Percentiles rank a stretch among this genome's conserved stretches.
phyloP scores from a whole-genome alignment of 2,888 invertebrate genomes.

The Dione juno region DNA sequence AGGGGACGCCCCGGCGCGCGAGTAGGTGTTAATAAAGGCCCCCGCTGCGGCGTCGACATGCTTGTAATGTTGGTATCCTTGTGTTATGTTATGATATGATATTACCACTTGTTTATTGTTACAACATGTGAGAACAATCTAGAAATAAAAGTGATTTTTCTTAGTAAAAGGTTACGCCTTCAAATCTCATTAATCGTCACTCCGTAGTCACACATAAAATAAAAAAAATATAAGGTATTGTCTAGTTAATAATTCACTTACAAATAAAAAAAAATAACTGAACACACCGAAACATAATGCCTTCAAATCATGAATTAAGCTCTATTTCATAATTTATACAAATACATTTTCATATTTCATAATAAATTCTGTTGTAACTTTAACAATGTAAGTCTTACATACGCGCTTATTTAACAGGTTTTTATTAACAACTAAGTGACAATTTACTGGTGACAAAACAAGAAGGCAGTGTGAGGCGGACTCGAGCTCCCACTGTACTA shows the following conservation, averaged over 20 bases:
- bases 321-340: no score
- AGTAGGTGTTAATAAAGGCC: conserved; percentile 67
- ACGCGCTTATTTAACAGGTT: conserved; percentile 2
- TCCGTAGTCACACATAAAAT: no score
- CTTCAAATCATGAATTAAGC: no score
- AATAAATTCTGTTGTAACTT: conserved; percentile 3
- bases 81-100: not conserved
- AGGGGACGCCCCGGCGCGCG: conserved; percentile 52
- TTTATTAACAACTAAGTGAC: not conserved
- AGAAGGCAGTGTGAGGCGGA: conserved; percentile 20
- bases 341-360: not conserved
- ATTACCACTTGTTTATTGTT: conserved; percentile 13
- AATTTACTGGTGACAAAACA: conserved; percentile 13
- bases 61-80: conserved; percentile 19
- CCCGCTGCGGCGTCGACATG: conserved; percentile 54
- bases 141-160: not conserved
- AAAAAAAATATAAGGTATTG: no score
- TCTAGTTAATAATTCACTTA: no score
- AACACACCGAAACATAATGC: no score
- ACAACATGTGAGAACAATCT: no score
- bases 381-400: not conserved
- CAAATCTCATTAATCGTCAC: not conserved
- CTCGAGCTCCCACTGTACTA: not conserved
- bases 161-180: not conserved
- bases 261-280: no score